Conservation (phyloP, 37 sponge, comb jelly and placozoan species). For the Lycopodina hypogea region DNA sequence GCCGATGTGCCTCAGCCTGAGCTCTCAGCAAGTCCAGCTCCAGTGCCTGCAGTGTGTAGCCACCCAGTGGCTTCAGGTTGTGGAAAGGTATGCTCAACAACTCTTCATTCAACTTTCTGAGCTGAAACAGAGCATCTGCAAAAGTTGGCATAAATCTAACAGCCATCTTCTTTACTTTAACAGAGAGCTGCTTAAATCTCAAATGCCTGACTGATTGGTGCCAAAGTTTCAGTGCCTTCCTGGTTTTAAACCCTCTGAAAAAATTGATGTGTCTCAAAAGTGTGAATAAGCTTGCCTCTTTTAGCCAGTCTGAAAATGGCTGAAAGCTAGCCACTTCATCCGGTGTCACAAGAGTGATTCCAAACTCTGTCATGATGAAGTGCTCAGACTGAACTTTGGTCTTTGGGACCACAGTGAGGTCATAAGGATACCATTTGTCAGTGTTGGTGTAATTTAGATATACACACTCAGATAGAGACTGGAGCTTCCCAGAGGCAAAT, state of each 20-base stretch:
- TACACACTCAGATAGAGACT: constrained; percentile 42
- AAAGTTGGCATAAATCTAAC: constrained; percentile 47
- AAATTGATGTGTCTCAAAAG: constrained; percentile 51
- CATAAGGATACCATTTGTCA: constrained; percentile 58
- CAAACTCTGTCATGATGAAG: constrained; percentile 81
- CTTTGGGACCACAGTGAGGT: constrained; percentile 56
- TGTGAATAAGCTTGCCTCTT: constrained; percentile 61
- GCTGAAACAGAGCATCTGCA: constrained; percentile 26
- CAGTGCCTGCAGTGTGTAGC: constrained; percentile 16
- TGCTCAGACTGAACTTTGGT: constrained; percentile 54
- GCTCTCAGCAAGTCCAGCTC: background rate
- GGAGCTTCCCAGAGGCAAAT: constrained; percentile 56
- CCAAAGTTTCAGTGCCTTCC: constrained; percentile 61
- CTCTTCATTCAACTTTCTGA: constrained; percentile 50
- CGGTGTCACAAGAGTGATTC: constrained; percentile 61
- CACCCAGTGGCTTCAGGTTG: constrained; percentile 13
- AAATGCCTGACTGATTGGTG: constrained; percentile 27
- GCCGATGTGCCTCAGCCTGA: constrained; percentile 2
- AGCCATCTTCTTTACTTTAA: background rate
- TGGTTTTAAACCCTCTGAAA: constrained; percentile 49
- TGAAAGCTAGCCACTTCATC: constrained; percentile 58
- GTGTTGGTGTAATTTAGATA: constrained; percentile 60
- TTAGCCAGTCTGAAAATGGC: constrained; percentile 76
- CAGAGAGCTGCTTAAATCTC: constrained; percentile 23
- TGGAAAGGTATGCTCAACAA: constrained; percentile 39